Evolutionary conservation across 2,113 vertebrate genomes (phyloP), one percentile per base, ranked within the genome.

Genomic region (Cichladusa arquata): DNA sequence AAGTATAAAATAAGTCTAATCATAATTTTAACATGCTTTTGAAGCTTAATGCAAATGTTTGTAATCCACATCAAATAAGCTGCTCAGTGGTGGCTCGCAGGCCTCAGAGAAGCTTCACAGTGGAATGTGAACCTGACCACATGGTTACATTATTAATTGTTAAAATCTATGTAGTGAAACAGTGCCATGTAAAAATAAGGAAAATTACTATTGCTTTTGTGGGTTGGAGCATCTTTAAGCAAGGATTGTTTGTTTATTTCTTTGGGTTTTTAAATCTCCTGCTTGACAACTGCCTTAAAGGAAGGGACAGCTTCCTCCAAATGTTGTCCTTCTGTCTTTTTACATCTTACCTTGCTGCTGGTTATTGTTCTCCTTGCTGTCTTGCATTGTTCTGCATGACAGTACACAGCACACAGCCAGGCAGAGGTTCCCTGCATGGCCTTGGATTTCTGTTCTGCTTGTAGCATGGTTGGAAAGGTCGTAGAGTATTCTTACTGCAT

Each of bases 301-400:
- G 31, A 69, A 48, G 31, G 40, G 40, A 33, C 34, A 42, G 4
- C 14, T 57, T 89, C 40, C 42, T 65, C 40, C 42, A 70, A 77
- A 45, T 22, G 15, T 34, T 50, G 26, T 26, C 17, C 25, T 86
- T 73, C 6, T 14, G 3, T 14, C 33, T 76, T 90, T 79, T 71
- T 83, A 13, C 23, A 5, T 73, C 56, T 34, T 54, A 14, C 8
- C 62, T 79, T 74, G 25, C 60, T 84, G 33, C 56, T 72, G 48
- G 29, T 45, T 6, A 0, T 85, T 78, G 31, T 67, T 64, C 9
- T 92, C 6, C 28, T 34, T 53, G 19, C 56, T 13, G 4, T 51
- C 5, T 15, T 42, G 7, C 0, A 0, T 44, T 65, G 17, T 76
- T 48, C 2, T 0, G 45, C 14, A 5, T 76, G 60, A 22, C 0